Evolutionary conservation across 2,888 invertebrate species (phyloP).

Genomic region (Agapostemon virescens): DNA sequence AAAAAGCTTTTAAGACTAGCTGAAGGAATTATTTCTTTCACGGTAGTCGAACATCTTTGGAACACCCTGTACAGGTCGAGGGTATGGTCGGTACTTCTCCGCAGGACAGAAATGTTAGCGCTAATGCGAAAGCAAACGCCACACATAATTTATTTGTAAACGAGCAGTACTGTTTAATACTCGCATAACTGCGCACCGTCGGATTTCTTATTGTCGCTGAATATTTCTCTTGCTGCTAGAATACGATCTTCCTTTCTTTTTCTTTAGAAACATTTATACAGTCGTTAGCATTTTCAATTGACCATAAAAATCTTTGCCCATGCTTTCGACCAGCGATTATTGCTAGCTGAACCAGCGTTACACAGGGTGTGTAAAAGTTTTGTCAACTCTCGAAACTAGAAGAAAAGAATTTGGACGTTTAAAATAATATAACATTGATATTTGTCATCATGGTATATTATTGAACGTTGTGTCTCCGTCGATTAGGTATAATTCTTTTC

Average conservation of each 20-base stretch:
- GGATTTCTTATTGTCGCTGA: not conserved
- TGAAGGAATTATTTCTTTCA: too few species aligned
- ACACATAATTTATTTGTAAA: not conserved
- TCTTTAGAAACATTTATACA: not conserved
- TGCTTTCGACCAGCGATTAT: conserved; percentile 2
- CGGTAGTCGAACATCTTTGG: too few species aligned
- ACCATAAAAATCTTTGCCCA: not conserved
- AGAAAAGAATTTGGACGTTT: not conserved
- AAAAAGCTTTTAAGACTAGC: too few species aligned
- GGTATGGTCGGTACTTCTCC: conserved; percentile 1
- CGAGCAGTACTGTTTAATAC: not conserved
- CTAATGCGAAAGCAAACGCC: not conserved
- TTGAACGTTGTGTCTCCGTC: not conserved
- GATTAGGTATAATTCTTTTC: not conserved
- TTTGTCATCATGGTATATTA: not conserved
- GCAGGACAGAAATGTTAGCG: not conserved
- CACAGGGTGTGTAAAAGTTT: not conserved
- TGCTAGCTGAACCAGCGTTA: not conserved
- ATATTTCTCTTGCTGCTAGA: conserved; percentile 8
- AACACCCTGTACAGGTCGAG: not conserved
- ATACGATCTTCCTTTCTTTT: not conserved
- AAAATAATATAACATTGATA: not conserved
- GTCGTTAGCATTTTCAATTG: not conserved
- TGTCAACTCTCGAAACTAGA: not conserved
- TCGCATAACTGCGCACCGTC: not conserved